Conservation (phyloP, 1,140 invertebrate species). For the Aradophagus sp. region DNA sequence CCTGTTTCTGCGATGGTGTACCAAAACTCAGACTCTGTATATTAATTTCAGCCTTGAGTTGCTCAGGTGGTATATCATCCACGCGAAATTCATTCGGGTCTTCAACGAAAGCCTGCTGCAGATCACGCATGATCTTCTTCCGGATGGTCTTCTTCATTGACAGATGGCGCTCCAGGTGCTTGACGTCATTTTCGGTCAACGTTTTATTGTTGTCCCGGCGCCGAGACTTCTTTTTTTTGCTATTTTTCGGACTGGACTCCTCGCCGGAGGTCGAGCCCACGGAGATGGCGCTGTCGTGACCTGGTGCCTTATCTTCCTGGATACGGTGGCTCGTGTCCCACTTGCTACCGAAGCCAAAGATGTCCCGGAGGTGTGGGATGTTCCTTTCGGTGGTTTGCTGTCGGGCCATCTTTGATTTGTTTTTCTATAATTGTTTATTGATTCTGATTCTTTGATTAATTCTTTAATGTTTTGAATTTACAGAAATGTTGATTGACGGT, state of each 20-base stretch:
- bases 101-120: conserved; percentile 84
- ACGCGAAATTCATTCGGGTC: conserved; percentile 83
- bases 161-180: conserved; percentile 85
- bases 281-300: conserved; percentile 75
- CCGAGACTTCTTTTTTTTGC: conserved; percentile 77
- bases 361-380: conserved; percentile 81
- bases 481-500: neutral
- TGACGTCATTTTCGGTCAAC: conserved; percentile 81
- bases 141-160: conserved; percentile 91
- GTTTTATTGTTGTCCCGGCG: conserved; percentile 77
- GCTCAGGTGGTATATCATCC: conserved; percentile 80
- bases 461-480: no score
- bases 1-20: conserved; percentile 69
- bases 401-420: conserved; percentile 67
- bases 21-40: conserved; percentile 80
- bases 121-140: conserved; percentile 89
- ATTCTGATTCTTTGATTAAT: no score
- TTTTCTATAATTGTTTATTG: no score
- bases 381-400: conserved; percentile 78
- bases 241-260: conserved; percentile 76
- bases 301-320: conserved; percentile 67
- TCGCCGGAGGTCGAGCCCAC: conserved; percentile 76
- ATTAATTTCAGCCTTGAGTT: conserved; percentile 81
- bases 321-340: conserved; percentile 64
- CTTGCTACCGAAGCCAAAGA: conserved; percentile 78